These are phyloP conservation scores for Dasypus novemcinctus DNA, from an alignment of 2,113 vertebrate genomes.

Conservation along the genomic window DNA sequence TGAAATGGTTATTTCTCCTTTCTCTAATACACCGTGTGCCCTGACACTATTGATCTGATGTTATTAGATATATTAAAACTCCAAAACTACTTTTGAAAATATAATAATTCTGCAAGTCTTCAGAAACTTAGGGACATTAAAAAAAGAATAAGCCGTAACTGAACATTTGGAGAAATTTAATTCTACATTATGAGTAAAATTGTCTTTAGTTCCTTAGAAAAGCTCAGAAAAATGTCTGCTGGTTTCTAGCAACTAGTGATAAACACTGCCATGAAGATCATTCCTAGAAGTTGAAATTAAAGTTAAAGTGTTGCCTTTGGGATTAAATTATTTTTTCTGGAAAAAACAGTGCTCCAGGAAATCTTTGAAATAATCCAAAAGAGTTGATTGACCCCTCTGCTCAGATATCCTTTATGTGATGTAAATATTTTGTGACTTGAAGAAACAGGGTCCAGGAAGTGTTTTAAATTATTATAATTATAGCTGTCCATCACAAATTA, in stretches of 20 bases:
- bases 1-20: conserved; percentile 70
- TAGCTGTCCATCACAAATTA: background rate
- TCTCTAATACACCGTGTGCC: conserved; percentile 56
- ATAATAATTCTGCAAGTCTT: conserved; percentile 78
- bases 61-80: conserved; percentile 81
- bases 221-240: background rate
- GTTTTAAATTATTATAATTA: background rate
- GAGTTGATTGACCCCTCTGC: background rate
- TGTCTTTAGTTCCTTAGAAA: background rate
- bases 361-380: background rate
- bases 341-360: background rate
- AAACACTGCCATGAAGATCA: accelerated
- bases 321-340: background rate
- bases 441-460: background rate
- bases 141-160: background rate
- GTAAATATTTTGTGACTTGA: accelerated
- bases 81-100: conserved; percentile 77
- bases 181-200: conserved; percentile 45
- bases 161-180: conserved; percentile 53
- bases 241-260: accelerated
- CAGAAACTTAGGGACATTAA: conserved; percentile 70
- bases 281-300: background rate
- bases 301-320: background rate
- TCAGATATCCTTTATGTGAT: background rate
- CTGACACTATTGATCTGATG: conserved; percentile 76